Percentiles rank a stretch among this genome's conserved stretches.
Evolutionary conservation across 1,140 invertebrate species (phyloP).

Genomic region (Pogonomyrmex barbatus): DNA sequence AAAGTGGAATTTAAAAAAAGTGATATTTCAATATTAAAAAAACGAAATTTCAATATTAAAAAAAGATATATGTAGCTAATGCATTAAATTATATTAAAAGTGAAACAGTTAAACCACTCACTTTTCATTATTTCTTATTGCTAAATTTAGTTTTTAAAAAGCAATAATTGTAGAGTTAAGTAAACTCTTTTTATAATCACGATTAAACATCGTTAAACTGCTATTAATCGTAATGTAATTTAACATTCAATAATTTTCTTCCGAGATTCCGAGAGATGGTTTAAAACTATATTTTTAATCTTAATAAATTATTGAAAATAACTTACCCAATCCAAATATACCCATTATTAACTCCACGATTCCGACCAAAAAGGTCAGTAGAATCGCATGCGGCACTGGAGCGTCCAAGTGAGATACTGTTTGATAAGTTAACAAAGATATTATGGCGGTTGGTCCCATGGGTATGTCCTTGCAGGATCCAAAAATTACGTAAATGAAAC

Average conservation of each 20-base stretch:
- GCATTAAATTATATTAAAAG: no score
- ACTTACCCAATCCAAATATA: conserved; percentile 92
- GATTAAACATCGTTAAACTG: background rate
- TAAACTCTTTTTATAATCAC: background rate
- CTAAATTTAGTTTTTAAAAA: background rate
- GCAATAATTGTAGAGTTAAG: background rate
- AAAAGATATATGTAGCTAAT: no score
- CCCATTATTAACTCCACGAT: conserved; percentile 94
- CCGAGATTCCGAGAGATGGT: background rate
- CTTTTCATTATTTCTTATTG: background rate
- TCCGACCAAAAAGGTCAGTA: conserved; percentile 93
- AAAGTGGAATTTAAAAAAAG: background rate
- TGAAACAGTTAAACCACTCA: no score
- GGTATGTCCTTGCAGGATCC: conserved; percentile 97
- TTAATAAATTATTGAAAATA: conserved; percentile 2
- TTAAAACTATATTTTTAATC: background rate
- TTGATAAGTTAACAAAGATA: conserved; percentile 93
- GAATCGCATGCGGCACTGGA: conserved; percentile 89
- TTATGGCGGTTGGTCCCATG: conserved; percentile 94
- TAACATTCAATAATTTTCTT: background rate
- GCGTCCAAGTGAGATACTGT: conserved; percentile 89
- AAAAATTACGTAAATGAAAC: conserved; percentile 95
- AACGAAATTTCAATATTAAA: background rate
- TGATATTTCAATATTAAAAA: background rate
- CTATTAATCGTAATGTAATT: background rate